Conservation (phyloP, 2,888 invertebrate species). For the Latrodectus elegans region DNA sequence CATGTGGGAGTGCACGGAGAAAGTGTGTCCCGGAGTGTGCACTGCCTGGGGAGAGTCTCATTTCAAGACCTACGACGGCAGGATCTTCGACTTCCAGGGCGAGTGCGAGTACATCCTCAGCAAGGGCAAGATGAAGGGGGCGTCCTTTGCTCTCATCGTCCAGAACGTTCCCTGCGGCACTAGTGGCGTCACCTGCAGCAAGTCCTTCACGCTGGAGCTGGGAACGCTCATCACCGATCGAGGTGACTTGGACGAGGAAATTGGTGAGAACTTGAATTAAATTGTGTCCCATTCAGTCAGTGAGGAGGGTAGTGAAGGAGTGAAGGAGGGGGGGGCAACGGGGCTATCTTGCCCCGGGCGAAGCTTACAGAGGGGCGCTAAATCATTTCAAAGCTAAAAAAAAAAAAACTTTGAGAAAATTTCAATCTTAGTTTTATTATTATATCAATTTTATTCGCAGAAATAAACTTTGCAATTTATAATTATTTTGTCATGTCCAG, state of each 20-base stretch:
- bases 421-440: too few species aligned
- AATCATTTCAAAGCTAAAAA: too few species aligned
- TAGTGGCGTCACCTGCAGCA: conserved; percentile 90
- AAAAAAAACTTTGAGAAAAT: too few species aligned
- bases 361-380: too few species aligned
- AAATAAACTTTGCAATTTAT: too few species aligned
- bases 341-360: too few species aligned
- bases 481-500: too few species aligned
- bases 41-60: conserved; percentile 89
- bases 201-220: conserved; percentile 82
- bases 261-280: conserved; percentile 11
- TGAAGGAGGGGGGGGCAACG: too few species aligned
- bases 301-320: too few species aligned
- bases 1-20: conserved; percentile 86
- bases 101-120: conserved; percentile 85
- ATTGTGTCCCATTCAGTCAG: too few species aligned
- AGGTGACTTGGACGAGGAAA: conserved; percentile 19
- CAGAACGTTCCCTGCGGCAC: conserved; percentile 91
- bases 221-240: conserved; percentile 39
- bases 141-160: conserved; percentile 84
- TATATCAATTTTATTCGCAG: too few species aligned
- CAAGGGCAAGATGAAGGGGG: conserved; percentile 79
- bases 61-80: conserved; percentile 89
- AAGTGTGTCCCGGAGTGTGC: conserved; percentile 85
- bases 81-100: conserved; percentile 84